Evolutionary conservation across 2,888 invertebrate species (phyloP).

Genomic region (Euzophera pinguis): DNA sequence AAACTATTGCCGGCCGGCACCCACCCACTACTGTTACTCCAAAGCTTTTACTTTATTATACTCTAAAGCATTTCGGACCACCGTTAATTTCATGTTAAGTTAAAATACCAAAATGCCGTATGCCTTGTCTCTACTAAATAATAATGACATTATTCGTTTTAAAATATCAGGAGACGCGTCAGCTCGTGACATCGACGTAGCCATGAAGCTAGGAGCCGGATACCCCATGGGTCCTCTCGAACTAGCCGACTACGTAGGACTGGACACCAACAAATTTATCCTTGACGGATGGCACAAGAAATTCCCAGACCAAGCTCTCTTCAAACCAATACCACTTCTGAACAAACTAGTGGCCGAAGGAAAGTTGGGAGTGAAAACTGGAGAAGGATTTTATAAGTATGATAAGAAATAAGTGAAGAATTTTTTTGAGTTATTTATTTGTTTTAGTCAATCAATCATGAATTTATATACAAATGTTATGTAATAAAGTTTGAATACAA

Average conservation of each 20-base stretch:
- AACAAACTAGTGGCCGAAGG: slow-evolving; percentile 86
- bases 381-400: slow-evolving; percentile 92
- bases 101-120: too few species aligned
- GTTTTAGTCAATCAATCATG: background rate
- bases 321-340: slow-evolving; percentile 44
- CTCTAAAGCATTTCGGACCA: too few species aligned
- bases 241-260: slow-evolving; percentile 89
- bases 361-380: slow-evolving; percentile 89
- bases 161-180: slow-evolving; percentile 81
- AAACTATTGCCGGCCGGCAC: too few species aligned
- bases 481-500: background rate
- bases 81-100: too few species aligned
- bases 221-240: slow-evolving; percentile 96
- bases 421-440: slow-evolving; percentile 5
- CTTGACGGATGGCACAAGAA: slow-evolving; percentile 88
- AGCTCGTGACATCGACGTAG: slow-evolving; percentile 89
- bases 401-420: slow-evolving; percentile 52
- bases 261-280: slow-evolving; percentile 88
- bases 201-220: slow-evolving; percentile 94
- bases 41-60: too few species aligned
- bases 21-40: too few species aligned
- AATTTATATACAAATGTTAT: slow-evolving; percentile 8
- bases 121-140: too few species aligned
- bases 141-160: background rate
- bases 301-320: slow-evolving; percentile 35